Conservation (phyloP, 2,797 vertebrate species). For the Morelia viridis region DNA sequence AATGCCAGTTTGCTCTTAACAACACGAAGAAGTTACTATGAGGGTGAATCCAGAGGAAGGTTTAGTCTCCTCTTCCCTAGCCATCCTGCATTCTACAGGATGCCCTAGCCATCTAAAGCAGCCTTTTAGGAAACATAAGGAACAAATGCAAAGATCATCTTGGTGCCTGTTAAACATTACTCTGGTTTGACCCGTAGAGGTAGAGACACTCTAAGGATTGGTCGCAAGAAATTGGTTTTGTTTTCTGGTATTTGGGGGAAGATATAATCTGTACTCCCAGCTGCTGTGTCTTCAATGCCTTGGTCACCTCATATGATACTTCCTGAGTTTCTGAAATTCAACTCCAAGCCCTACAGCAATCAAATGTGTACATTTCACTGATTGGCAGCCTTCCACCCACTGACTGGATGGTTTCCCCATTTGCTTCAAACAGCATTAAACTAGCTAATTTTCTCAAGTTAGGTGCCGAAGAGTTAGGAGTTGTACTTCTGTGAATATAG, state of each 20-base stretch:
- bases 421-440: neutral
- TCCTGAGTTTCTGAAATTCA: neutral
- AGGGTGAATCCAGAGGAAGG: neutral
- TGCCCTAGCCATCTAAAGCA: neutral
- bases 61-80: neutral
- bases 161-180: neutral
- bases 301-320: neutral
- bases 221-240: neutral
- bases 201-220: neutral
- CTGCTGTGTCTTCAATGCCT: neutral
- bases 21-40: neutral
- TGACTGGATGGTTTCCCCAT: neutral
- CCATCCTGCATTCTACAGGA: neutral
- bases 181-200: neutral
- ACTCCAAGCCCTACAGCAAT: neutral
- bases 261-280: neutral
- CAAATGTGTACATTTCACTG: neutral
- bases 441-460: neutral
- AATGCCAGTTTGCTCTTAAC: neutral
- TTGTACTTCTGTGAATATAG: neutral
- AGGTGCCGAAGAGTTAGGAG: neutral
- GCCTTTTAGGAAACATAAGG: neutral
- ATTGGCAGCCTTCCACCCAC: neutral
- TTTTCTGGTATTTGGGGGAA: neutral
- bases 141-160: neutral